phyloP scores from a whole-genome alignment of 2,797 vertebrate genomes.

The Eidolon dupreanum region DNA sequence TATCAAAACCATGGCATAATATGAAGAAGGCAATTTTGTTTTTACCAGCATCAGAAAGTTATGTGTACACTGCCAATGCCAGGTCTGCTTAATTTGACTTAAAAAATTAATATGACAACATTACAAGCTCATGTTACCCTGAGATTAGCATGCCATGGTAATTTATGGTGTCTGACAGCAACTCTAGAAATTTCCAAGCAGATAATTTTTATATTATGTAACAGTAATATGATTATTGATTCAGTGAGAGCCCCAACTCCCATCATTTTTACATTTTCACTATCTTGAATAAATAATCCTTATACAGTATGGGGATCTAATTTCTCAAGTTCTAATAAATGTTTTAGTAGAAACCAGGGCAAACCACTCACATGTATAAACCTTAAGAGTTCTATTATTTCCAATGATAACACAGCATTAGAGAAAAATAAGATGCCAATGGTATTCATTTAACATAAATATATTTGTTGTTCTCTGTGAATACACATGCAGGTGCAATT shows the following conservation, averaged over 20 bases:
- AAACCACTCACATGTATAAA: neutral
- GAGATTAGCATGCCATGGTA: neutral
- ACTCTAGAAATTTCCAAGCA: slow-evolving; percentile 55
- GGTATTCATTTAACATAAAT: neutral
- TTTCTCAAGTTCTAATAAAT: slow-evolving; percentile 54
- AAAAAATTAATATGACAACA: neutral
- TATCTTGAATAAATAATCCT: slow-evolving; percentile 62
- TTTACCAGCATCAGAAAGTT: neutral
- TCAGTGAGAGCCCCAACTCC: slow-evolving; percentile 1
- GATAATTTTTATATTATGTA: slow-evolving; percentile 45
- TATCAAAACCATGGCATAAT: neutral
- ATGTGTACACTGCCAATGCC: neutral
- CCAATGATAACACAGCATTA: neutral
- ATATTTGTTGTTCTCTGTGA: neutral
- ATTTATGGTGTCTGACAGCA: slow-evolving; percentile 46
- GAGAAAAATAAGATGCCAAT: neutral
- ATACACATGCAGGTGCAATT: neutral
- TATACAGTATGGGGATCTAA: slow-evolving; percentile 14
- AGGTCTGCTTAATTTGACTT: neutral
- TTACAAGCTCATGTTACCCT: neutral
- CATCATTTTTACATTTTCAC: slow-evolving; percentile 55
- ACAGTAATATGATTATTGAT: slow-evolving; percentile 46
- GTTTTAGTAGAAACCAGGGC: slow-evolving; percentile 41
- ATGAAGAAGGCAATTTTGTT: neutral
- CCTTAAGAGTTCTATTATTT: neutral